Base-by-base conservation (phyloP, 1,140 invertebrate species). In the Lutraria rhynchaena region DNA sequence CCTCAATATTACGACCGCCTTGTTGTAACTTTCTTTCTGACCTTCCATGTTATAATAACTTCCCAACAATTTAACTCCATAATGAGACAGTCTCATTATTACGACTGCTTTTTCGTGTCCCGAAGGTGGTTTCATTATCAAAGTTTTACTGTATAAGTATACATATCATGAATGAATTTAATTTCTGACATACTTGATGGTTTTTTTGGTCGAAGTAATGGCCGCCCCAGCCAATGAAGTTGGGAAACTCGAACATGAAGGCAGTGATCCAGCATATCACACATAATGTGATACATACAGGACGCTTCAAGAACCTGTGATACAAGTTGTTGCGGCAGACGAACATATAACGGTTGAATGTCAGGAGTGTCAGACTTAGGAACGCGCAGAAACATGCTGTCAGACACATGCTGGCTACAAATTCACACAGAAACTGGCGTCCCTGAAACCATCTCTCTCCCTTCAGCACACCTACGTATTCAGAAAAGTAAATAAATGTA, bases 301-400 rank as follows among this genome's bases (percentile, higher is more conserved):
- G 78, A 17, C 83, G 81, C 1, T 51, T 46, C 29, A 57, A 37
- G 9, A 92, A 58, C 11, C 55, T 70, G 41, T 85, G 74, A 61
- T 87, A 88, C 1, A 80, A 27, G 1, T 78, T 27, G 81, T 90
- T 87, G 77, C 88, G 86, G 61, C 89, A 91, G 46, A 91, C 83
- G 76, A 88, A 89, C 31, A 90, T 84, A 82, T 89, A 92, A 0
- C 90, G 76, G 75, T 91, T 91, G 33, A 91, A 11, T 24, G 86
- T 88, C 67, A 91, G 63, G 51, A 88, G 76, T 35, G 87, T 89
- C 41, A 92, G 86, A 61, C 83, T 90, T 0, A 90, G 71, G 74
- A 92, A 89, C 29, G 90, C 90, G 78, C 89, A 90, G 82, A 90
- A 88, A 70, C 91, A 92, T 11, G 87, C 87, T 0, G 89, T 90